phyloP scores from a whole-genome alignment of 1,140 invertebrate species.

The Rhopalosiphum padi region DNA sequence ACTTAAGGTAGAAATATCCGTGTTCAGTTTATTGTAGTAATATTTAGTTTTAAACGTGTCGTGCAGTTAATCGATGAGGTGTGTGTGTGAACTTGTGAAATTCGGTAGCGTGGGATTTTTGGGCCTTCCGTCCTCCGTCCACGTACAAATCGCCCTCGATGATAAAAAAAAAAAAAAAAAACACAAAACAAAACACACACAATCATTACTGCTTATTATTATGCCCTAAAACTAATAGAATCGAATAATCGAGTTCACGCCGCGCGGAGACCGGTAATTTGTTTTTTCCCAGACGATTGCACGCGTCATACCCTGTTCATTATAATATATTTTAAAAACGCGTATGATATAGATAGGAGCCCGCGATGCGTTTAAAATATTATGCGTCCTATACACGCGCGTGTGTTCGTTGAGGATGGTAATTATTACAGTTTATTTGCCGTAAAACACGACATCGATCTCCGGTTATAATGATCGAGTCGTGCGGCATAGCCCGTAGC shows the following conservation, averaged over 20 bases:
- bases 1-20: not conserved
- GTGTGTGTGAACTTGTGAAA: not conserved
- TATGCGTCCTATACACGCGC: not conserved
- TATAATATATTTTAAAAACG: not conserved
- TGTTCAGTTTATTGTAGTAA: not conserved
- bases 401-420: not conserved
- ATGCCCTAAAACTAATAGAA: conserved; percentile 8
- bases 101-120: conserved; percentile 36
- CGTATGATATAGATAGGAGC: not conserved
- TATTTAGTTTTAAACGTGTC: not conserved
- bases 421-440: conserved; percentile 33
- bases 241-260: not conserved
- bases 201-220: not conserved
- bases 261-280: not conserved
- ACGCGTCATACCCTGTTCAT: not conserved
- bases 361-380: not conserved
- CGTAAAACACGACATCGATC: not conserved
- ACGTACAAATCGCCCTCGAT: not conserved
- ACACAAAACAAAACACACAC: not conserved
- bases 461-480: conserved; percentile 22
- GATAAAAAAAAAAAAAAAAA: not conserved
- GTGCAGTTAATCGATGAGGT: conserved; percentile 9
- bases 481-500: conserved; percentile 5
- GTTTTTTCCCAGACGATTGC: not conserved
- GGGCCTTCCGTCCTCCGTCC: not conserved